These are phyloP conservation scores for Tenthredo livida DNA, from an alignment of 2,888 invertebrate species.

Conservation along the genomic window DNA sequence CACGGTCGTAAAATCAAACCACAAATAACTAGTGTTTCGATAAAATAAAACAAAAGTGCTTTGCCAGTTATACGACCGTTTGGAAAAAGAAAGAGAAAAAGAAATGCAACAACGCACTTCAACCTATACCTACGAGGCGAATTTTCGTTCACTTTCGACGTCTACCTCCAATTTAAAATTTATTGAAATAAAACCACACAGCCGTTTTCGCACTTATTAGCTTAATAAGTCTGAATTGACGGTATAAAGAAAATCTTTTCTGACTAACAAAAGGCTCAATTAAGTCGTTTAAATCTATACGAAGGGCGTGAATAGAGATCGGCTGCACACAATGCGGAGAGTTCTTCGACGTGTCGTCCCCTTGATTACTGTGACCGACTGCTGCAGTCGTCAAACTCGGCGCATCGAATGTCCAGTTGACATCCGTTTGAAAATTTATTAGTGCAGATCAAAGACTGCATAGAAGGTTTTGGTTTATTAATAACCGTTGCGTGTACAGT, in stretches of 20 bases:
- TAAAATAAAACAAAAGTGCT: neutral
- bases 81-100: neutral
- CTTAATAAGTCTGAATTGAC: conserved; percentile 10
- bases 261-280: neutral
- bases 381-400: conserved; percentile 20
- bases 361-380: neutral
- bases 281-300: conserved; percentile 24
- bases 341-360: conserved; percentile 8
- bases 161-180: neutral
- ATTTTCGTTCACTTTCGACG: neutral
- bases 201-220: neutral
- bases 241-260: conserved; percentile 15
- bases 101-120: too few relatives aligned
- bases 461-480: conserved; percentile 25
- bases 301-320: conserved; percentile 20
- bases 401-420: conserved; percentile 1
- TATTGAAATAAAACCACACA: neutral
- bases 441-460: conserved; percentile 31
- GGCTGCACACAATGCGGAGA: neutral
- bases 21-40: neutral
- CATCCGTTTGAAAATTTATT: neutral
- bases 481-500: neutral
- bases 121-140: neutral
- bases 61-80: neutral
- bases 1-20: conserved; percentile 20